Evolutionary conservation across 2,888 invertebrate species (phyloP).

Genomic region (Melangyna quadrimaculata): DNA sequence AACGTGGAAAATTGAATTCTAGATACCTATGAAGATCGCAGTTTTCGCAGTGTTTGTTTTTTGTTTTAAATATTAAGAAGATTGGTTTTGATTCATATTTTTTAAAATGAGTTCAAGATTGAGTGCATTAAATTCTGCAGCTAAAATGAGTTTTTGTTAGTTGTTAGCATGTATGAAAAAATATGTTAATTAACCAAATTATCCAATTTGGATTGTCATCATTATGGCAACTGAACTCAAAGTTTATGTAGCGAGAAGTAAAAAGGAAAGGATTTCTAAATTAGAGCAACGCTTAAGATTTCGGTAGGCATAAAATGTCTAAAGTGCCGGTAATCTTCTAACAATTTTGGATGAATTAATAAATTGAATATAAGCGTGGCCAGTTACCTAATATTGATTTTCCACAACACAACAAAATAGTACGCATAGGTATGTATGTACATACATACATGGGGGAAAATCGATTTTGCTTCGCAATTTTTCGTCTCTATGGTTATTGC

Average conservation of each 20-base stretch:
- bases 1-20: slow-evolving; percentile 4
- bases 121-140: background rate
- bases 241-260: background rate
- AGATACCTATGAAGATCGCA: background rate
- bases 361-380: background rate
- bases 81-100: background rate
- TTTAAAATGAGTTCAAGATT: background rate
- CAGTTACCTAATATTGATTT: slow-evolving; percentile 15
- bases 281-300: background rate
- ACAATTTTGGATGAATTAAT: background rate
- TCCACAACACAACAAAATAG: background rate
- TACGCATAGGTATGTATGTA: background rate
- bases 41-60: too few relatives aligned
- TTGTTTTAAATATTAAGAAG: background rate
- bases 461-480: background rate
- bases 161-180: background rate
- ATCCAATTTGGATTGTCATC: background rate
- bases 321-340: background rate
- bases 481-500: slow-evolving; percentile 1
- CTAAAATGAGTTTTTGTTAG: background rate
- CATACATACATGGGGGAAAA: background rate
- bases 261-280: background rate
- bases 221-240: background rate
- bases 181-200: background rate
- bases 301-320: background rate